A percentile compares a stretch with the other conserved stretches of the same genome.
phyloP scores from a whole-genome alignment of 2,113 vertebrate species.

The Coryphaenoides rupestris region DNA sequence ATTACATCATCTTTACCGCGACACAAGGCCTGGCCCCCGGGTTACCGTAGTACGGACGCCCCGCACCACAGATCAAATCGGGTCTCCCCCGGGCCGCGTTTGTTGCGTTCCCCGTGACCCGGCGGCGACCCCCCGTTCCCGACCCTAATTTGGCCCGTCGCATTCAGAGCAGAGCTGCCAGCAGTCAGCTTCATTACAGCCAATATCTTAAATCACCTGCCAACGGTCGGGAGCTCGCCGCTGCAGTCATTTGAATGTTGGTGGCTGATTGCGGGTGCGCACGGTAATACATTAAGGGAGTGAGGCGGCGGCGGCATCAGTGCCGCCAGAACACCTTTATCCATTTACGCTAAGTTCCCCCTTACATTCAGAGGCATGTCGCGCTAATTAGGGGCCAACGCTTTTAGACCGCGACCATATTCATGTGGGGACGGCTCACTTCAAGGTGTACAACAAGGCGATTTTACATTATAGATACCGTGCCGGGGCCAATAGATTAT shows the following conservation, averaged over 20 bases:
- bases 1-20: too few relatives aligned
- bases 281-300: conserved; percentile 82
- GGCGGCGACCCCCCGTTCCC: conserved; percentile 67
- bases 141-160: conserved; percentile 74
- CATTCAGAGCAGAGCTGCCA: conserved; percentile 77
- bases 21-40: too few relatives aligned
- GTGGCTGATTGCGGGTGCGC: conserved; percentile 77
- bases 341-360: conserved; percentile 76
- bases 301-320: conserved; percentile 68
- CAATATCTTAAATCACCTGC: conserved; percentile 81
- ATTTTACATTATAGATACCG: conserved; percentile 62
- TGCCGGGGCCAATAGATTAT: conserved; percentile 70
- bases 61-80: too few relatives aligned
- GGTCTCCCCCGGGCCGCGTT: too few relatives aligned
- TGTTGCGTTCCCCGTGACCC: conserved; percentile 54
- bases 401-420: conserved; percentile 68
- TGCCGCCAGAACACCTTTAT: conserved; percentile 73
- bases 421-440: conserved; percentile 75
- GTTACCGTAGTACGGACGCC: too few relatives aligned
- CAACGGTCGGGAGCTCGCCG: conserved; percentile 66
- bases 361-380: conserved; percentile 75
- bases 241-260: conserved; percentile 78
- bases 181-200: conserved; percentile 78
- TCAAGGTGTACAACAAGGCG: conserved; percentile 72
- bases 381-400: conserved; percentile 73